Evolutionary conservation across 2,113 vertebrate species (phyloP).

Genomic region (Barbus barbus): DNA sequence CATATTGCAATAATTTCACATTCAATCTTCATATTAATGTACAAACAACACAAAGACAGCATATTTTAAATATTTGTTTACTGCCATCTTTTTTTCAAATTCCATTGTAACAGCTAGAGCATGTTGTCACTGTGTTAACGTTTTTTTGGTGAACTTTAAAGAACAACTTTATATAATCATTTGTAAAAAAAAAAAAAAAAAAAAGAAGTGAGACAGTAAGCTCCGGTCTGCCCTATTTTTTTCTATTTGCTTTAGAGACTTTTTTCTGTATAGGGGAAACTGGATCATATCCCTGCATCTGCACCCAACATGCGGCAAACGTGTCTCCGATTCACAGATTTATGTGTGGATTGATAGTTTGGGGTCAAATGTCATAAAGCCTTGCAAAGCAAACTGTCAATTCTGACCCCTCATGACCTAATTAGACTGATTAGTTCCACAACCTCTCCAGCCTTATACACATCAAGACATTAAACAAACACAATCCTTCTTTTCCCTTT

Average conservation of each 20-base stretch:
- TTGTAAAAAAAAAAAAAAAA: neutral
- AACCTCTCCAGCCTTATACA: neutral
- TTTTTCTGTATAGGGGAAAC: neutral
- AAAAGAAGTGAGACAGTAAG: neutral
- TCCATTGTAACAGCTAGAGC: neutral
- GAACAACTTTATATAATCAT: neutral
- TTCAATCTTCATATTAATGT: too few species aligned
- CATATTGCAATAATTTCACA: too few species aligned
- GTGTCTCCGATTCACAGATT: constrained; percentile 25
- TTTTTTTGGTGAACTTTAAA: too few species aligned
- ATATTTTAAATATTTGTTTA: too few species aligned
- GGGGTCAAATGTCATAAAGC: constrained; percentile 25
- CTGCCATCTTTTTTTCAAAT: too few species aligned
- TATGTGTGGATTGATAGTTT: constrained; percentile 13
- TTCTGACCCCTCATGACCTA: neutral
- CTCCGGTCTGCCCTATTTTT: neutral
- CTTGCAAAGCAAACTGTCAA: constrained; percentile 16
- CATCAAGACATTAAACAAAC: neutral
- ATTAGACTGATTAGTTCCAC: constrained; percentile 31
- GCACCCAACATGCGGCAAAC: neutral
- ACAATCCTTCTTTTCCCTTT: neutral
- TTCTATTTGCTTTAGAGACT: neutral
- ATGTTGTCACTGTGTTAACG: too few species aligned
- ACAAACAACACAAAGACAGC: too few species aligned
- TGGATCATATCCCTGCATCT: neutral